These are phyloP conservation scores for Leucoraja ocellata DNA, from an alignment of 2,797 vertebrate genomes.

Conservation along the genomic window DNA sequence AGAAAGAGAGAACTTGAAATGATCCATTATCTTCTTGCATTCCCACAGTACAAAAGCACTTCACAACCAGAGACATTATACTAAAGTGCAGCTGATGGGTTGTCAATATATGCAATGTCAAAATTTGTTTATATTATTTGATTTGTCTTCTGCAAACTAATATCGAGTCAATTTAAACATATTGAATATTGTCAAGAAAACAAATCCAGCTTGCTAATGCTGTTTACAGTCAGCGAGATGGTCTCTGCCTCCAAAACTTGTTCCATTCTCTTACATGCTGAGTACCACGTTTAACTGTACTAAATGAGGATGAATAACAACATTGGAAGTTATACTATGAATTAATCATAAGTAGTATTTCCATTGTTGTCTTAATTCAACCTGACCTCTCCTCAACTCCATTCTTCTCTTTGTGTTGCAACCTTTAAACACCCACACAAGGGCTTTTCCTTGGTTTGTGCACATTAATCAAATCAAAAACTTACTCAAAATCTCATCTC, in stretches of 20 bases:
- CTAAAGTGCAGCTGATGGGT: neutral
- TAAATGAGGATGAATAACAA: neutral
- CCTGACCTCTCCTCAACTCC: neutral
- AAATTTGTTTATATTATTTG: neutral
- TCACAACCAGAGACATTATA: neutral
- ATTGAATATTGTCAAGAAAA: too few relatives aligned
- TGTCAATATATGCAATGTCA: neutral
- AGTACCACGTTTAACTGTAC: too few relatives aligned
- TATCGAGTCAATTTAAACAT: neutral
- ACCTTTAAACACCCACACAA: neutral
- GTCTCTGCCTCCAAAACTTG: too few relatives aligned
- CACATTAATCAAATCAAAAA: neutral
- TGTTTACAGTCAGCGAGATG: too few relatives aligned
- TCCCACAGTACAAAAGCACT: neutral
- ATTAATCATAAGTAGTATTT: neutral
- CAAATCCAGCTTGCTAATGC: too few relatives aligned
- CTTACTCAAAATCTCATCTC: neutral
- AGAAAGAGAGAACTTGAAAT: conserved; percentile 2
- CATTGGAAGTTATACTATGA: neutral
- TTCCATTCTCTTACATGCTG: too few relatives aligned
- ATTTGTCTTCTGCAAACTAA: neutral
- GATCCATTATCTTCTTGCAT: neutral
- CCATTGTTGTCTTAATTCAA: neutral
- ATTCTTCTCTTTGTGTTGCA: neutral
- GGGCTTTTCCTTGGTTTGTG: neutral